A percentile compares a stretch with the other conserved stretches of the same genome.
Evolutionary conservation across 2,888 invertebrate species (phyloP).

Genomic region (Pharmacophagus antenor): DNA sequence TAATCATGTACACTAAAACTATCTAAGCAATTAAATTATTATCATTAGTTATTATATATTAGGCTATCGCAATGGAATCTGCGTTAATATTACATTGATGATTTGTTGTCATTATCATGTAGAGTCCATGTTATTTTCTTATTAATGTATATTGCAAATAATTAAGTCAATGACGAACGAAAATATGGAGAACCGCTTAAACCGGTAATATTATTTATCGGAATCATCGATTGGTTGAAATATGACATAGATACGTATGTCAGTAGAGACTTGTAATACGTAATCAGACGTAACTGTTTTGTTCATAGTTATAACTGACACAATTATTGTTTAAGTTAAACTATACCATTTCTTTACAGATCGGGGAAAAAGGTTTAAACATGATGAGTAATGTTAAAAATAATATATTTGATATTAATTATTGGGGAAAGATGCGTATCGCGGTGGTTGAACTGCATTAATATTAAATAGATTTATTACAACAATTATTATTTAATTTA

Average conservation of each 20-base stretch:
- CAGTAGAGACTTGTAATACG: background rate
- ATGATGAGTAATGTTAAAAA: background rate
- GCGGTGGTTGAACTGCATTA: background rate
- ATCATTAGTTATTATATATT: no score
- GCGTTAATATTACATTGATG: background rate
- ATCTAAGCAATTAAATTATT: no score
- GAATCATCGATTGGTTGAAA: slow-evolving; percentile 7
- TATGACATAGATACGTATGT: background rate
- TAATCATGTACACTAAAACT: no score
- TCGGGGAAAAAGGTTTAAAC: slow-evolving; percentile 57
- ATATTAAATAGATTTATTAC: background rate
- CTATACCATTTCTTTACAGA: slow-evolving; percentile 44
- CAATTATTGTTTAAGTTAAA: background rate
- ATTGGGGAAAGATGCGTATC: background rate
- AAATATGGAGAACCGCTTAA: slow-evolving; percentile 7
- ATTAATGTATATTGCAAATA: background rate
- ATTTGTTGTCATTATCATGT: background rate
- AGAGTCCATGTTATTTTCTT: background rate
- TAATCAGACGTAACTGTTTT: background rate
- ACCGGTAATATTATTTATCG: slow-evolving; percentile 13
- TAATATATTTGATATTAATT: background rate
- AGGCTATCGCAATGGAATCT: no score
- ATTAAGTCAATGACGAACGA: slow-evolving; percentile 13
- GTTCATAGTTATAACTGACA: background rate
- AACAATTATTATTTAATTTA: background rate